Base-by-base conservation (phyloP, 2,113 vertebrate species). In the Nanorana parkeri region DNA sequence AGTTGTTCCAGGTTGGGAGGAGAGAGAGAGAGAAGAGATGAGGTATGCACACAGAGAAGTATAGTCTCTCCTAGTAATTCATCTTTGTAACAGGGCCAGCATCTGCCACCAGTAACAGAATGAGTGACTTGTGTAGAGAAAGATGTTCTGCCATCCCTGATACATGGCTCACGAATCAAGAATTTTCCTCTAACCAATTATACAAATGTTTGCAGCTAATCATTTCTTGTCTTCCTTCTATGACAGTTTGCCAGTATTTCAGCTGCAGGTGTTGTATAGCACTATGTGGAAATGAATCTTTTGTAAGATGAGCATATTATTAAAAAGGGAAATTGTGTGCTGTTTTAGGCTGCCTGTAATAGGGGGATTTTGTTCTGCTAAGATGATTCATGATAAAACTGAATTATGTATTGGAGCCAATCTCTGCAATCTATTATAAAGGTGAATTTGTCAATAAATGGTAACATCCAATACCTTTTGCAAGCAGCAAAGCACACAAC, bases 131-230 rank as follows among this genome's bases (percentile, higher is more conserved):
- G 55, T 75, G 55, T 29, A 15, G 41, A 55, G 60, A 23, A 17
- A 75, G 28, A 75, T 29, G 55, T 36, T 32, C 26, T 74, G 52
- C 71, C 71, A 58, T 29, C 16, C 26, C 26, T 32, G 72, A 75
- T 58, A 58, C 54, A 74, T 74, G 71, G 54, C 71, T 20, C 32
- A 55, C 54, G 23, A 74, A 56, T 58, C 23, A 73, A 21, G 19
- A 73, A n/a, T 54, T 16, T 58, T 54, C 55, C 55, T 75, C 72
- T 21, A 23, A 41, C 13, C 72, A 41, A 75, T 75, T 75, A 75
- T 75, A 75, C 32, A 36, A 61, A 61, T 75, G 72, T 75, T 75
- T 75, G 55, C 72, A 23, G 55, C 29, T 75, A 75, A 61, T 74
- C 55, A 74, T 60, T 74, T 29, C 55, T 21, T 58, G 6, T 4